Evolutionary conservation across 2,113 vertebrate species (phyloP).

Genomic region (Zosterops japonicus): DNA sequence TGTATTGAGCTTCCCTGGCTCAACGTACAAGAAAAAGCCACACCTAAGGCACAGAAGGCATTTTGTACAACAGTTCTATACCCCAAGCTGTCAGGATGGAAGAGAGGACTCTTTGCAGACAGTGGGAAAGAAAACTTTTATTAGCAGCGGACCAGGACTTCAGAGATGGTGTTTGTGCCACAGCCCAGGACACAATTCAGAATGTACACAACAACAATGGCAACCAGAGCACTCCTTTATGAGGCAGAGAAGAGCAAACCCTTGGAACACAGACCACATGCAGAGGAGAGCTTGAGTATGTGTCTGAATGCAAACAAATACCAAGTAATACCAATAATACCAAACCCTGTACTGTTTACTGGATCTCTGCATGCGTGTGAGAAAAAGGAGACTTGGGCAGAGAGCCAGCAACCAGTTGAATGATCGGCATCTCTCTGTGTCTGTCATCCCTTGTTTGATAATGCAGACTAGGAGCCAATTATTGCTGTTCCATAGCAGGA

Average conservation of each 20-base stretch:
- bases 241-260: background rate
- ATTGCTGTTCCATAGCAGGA: background rate
- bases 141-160: background rate
- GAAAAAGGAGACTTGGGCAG: slow-evolving; percentile 1
- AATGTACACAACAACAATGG: background rate
- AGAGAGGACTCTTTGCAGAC: background rate
- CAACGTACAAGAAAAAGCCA: background rate
- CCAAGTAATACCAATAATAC: background rate
- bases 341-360: background rate
- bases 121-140: background rate
- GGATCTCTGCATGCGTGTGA: slow-evolving; percentile 5
- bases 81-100: background rate
- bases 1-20: background rate
- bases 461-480: background rate
- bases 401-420: background rate
- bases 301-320: slow-evolving; percentile 8
- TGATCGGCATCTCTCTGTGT: background rate
- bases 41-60: background rate
- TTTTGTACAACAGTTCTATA: background rate
- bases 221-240: background rate
- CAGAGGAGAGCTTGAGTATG: background rate
- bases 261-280: background rate
- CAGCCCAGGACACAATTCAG: background rate
- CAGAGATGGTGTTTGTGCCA: background rate
- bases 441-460: background rate